Percentiles rank a stretch among this genome's conserved stretches.
These are phyloP conservation scores for Sparidentex hasta DNA, from an alignment of 2,797 vertebrate genomes.

Conservation along the genomic window DNA sequence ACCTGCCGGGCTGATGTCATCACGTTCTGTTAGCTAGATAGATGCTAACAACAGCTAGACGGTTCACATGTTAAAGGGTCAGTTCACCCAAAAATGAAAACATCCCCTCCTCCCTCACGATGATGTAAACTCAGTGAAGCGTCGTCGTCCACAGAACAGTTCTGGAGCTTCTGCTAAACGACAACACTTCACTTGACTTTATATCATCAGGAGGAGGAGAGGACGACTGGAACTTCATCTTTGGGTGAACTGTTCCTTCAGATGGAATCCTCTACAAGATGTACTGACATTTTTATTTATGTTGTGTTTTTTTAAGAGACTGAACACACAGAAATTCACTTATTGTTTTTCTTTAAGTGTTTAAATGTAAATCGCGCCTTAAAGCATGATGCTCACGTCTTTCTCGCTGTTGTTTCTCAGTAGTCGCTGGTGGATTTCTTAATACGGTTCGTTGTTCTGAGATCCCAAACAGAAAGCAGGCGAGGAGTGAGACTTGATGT, in stretches of 20 bases:
- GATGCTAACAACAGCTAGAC: background rate
- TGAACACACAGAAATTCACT: background rate
- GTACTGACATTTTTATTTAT: background rate
- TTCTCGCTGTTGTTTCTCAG: background rate
- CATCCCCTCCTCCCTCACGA: too few relatives aligned
- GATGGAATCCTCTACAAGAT: background rate
- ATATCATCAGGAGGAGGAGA: too few relatives aligned
- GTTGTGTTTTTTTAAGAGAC: background rate
- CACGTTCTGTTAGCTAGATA: background rate
- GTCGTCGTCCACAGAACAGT: too few relatives aligned
- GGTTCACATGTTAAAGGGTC: too few relatives aligned
- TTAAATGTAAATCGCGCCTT: constrained; percentile 37
- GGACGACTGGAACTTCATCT: too few relatives aligned
- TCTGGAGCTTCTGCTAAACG: too few relatives aligned
- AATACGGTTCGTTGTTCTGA: constrained; percentile 1
- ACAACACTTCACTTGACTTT: too few relatives aligned
- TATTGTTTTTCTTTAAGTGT: background rate
- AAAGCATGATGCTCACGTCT: background rate
- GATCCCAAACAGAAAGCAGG: background rate
- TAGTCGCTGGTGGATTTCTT: background rate
- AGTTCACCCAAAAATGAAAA: too few relatives aligned
- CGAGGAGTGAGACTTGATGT: background rate
- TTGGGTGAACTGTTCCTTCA: too few relatives aligned
- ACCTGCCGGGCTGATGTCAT: too few relatives aligned
- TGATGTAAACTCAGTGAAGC: too few relatives aligned